phyloP scores from a whole-genome alignment of 2,888 invertebrate species.

The Zeuzera pyrina region DNA sequence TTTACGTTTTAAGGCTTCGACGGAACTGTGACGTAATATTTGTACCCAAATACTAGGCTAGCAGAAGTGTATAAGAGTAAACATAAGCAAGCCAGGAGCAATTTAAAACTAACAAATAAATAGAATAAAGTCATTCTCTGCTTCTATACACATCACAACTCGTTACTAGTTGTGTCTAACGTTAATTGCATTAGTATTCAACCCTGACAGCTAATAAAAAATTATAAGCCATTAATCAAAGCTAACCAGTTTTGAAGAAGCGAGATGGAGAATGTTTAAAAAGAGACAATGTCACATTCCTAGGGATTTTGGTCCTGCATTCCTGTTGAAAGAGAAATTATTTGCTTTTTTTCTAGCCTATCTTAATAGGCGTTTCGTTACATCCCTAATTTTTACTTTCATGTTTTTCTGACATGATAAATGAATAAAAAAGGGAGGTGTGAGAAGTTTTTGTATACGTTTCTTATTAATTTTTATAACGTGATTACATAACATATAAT shows the following conservation, averaged over 20 bases:
- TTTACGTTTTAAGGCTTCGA: no score
- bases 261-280: constrained; percentile 12
- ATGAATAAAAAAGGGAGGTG: constrained; percentile 23
- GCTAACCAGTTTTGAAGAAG: constrained; percentile 47
- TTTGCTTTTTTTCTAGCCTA: constrained; percentile 30
- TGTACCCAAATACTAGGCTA: constrained; percentile 35
- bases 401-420: constrained; percentile 30
- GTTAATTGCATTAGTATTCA: constrained; percentile 45
- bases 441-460: constrained; percentile 21
- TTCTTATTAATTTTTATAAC: constrained; percentile 14
- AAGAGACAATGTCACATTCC: constrained; percentile 54
- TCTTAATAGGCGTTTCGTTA: constrained; percentile 35
- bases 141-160: neutral
- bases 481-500: no score
- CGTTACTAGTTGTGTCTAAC: constrained; percentile 17
- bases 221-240: constrained; percentile 49
- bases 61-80: constrained; percentile 18
- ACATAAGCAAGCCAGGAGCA: neutral
- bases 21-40: constrained; percentile 51
- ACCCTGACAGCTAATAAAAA: constrained; percentile 30
- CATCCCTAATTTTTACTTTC: constrained; percentile 33
- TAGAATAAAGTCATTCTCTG: constrained; percentile 3
- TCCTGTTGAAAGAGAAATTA: constrained; percentile 52
- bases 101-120: neutral
- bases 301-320: constrained; percentile 38